phyloP scores from a whole-genome alignment of 2,797 vertebrate genomes.

The Brachyalestes nurse region DNA sequence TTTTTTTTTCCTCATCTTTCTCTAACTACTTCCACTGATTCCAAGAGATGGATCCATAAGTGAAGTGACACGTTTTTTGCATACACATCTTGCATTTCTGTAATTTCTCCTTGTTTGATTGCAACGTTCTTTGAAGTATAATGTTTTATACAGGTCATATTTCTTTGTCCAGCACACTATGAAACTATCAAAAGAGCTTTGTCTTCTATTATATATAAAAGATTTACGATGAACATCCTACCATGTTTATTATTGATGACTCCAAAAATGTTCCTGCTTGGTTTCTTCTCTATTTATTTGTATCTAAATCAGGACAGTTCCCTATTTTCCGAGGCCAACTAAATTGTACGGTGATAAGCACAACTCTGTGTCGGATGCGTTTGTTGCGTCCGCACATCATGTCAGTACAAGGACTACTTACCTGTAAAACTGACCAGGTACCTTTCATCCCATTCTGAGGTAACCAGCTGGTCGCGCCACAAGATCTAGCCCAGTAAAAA shows the following conservation, averaged over 20 bases:
- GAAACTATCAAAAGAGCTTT: conserved; percentile 61
- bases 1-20: not conserved
- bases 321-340: conserved; percentile 41
- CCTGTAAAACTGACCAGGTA: conserved; percentile 11
- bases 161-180: conserved; percentile 62
- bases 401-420: conserved; percentile 2
- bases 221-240: conserved; percentile 71
- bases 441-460: conserved; percentile 29
- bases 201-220: conserved; percentile 67
- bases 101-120: not conserved
- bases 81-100: conserved; percentile 7
- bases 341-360: conserved; percentile 49
- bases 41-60: not conserved
- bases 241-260: conserved; percentile 70
- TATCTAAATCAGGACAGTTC: conserved; percentile 66
- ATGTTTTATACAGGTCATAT: conserved; percentile 31
- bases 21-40: not conserved
- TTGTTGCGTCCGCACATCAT: conserved; percentile 37
- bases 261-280: conserved; percentile 68
- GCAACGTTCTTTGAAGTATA: conserved; percentile 6
- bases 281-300: conserved; percentile 71
- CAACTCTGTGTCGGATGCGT: conserved; percentile 37
- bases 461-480: conserved; percentile 2
- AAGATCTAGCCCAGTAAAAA: not conserved
- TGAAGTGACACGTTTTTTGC: conserved; percentile 6